Evolutionary conservation across 2,888 invertebrate species (phyloP).

Genomic region (Patella depressa): DNA sequence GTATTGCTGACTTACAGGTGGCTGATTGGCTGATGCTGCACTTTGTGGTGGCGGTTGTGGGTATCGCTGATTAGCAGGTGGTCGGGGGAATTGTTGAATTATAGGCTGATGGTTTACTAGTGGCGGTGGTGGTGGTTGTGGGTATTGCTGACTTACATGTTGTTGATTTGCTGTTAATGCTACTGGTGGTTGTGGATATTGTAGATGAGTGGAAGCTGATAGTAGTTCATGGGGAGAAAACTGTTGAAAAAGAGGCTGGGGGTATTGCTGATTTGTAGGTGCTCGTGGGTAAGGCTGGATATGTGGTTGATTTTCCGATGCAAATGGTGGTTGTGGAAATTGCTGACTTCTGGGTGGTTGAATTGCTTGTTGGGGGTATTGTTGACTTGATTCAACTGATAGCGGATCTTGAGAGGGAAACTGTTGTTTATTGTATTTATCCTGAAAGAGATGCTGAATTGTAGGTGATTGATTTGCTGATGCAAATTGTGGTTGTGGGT

Average conservation of each 20-base stretch:
- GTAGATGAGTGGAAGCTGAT: too few relatives aligned
- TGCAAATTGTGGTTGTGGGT: too few relatives aligned
- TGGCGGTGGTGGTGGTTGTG: background rate
- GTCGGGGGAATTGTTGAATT: background rate
- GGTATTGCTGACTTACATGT: background rate
- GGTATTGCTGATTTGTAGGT: background rate
- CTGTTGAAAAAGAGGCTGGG: background rate
- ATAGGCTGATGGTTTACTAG: background rate
- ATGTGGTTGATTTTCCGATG: background rate
- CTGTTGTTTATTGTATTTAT: background rate
- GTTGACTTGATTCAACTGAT: background rate
- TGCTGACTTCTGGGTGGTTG: background rate
- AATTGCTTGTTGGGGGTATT: background rate
- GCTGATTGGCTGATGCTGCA: background rate
- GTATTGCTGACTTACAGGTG: background rate
- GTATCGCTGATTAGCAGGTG: background rate
- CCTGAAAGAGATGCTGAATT: background rate
- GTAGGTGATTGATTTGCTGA: background rate
- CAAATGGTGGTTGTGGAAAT: background rate
- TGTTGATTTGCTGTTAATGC: background rate
- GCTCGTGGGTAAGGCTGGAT: background rate
- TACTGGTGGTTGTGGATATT: background rate
- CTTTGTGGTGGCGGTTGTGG: background rate
- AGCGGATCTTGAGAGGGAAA: background rate
- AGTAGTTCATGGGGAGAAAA: too few relatives aligned